Conservation (phyloP, 1,140 invertebrate genomes). For the Mamestra configurata region DNA sequence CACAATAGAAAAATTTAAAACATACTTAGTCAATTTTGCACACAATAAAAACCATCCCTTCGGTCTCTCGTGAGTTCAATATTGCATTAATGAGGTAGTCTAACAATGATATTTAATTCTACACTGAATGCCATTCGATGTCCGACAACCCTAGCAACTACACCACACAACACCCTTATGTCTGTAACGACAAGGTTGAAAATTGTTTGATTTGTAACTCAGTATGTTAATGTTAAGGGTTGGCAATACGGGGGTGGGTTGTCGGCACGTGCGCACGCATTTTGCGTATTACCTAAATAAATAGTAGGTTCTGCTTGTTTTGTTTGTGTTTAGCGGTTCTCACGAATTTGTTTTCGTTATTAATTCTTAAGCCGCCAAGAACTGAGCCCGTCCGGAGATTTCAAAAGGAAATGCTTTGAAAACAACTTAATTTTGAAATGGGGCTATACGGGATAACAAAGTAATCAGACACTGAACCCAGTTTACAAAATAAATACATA, state of each 20-base stretch:
- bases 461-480: too few relatives aligned
- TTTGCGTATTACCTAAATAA: conserved; percentile 86
- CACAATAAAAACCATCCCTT: conserved; percentile 81
- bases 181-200: conserved; percentile 59
- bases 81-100: conserved; percentile 85
- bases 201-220: conserved; percentile 57
- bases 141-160: conserved; percentile 52
- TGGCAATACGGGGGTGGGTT: conserved; percentile 68
- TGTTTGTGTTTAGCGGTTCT: conserved; percentile 73
- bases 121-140: conserved; percentile 76
- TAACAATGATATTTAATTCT: conserved; percentile 87
- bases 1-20: conserved; percentile 50
- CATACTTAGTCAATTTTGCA: conserved; percentile 79
- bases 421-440: conserved; percentile 19
- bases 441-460: too few relatives aligned
- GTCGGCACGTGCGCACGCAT: conserved; percentile 80
- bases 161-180: conserved; percentile 51
- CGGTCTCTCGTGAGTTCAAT: conserved; percentile 74
- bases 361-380: conserved; percentile 44
- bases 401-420: conserved; percentile 20
- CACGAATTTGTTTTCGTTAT: conserved; percentile 68
- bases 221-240: conserved; percentile 69
- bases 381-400: conserved; percentile 30
- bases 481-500: too few relatives aligned
- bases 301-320: conserved; percentile 68